Evolutionary conservation across 2,888 invertebrate genomes (phyloP).

Genomic region (Harmothoe impar): DNA sequence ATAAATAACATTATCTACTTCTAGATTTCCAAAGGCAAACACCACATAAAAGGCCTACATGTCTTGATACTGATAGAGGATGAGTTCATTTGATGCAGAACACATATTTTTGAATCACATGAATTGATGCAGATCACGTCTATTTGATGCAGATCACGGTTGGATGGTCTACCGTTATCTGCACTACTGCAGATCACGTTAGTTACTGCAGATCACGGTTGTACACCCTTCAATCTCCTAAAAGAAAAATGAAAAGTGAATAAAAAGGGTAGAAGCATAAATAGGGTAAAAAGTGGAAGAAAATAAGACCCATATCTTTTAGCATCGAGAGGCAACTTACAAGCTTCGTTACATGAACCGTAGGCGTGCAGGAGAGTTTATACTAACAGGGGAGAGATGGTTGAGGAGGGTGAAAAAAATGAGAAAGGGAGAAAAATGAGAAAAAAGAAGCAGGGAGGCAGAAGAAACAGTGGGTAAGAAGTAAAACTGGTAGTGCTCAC

Average conservation of each 20-base stretch:
- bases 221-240: not conserved
- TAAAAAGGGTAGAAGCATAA: not conserved
- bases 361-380: not conserved
- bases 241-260: not conserved
- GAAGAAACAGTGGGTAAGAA: not conserved
- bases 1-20: no score
- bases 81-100: no score
- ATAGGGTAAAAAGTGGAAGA: not conserved
- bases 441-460: no score
- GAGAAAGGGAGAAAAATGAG: not conserved
- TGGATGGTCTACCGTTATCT: no score
- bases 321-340: not conserved
- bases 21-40: no score
- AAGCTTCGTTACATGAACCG: not conserved
- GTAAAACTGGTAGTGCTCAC: not conserved
- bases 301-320: slow-evolving; percentile 6
- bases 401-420: not conserved
- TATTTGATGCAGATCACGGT: no score
- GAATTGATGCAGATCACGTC: no score
- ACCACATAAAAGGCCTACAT: no score
- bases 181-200: no score
- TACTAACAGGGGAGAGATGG: not conserved
- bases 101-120: no score
- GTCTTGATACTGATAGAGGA: no score
- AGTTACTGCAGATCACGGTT: no score